A percentile compares a stretch with the other conserved stretches of the same genome.
Conservation (phyloP, 2,888 invertebrate genomes). For the Luperina testacea region DNA sequence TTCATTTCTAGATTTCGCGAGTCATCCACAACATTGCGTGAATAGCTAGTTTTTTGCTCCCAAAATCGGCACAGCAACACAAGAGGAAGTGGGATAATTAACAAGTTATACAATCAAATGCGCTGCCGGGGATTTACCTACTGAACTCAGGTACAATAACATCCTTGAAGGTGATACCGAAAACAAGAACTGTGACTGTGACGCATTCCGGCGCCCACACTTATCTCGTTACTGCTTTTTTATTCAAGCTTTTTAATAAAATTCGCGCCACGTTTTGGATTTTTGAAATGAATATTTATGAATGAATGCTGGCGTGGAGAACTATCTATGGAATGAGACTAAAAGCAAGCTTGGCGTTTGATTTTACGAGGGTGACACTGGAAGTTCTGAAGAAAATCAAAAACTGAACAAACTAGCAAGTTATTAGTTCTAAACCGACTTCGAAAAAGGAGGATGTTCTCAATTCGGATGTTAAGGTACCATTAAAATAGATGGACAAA, state of each 20-base stretch:
- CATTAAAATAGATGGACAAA: too few species aligned
- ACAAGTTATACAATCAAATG: conserved; percentile 6
- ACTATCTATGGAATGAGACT: background rate
- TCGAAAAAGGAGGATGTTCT: too few species aligned
- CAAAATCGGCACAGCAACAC: conserved; percentile 30
- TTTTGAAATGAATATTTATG: background rate
- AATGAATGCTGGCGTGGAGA: background rate
- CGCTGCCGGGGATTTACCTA: conserved; percentile 54
- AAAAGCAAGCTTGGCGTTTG: background rate
- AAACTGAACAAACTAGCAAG: too few species aligned
- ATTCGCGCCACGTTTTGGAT: background rate
- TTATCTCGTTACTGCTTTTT: conserved; percentile 7
- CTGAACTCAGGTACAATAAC: conserved; percentile 40
- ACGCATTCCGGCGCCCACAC: conserved; percentile 41
- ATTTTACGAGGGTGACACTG: background rate
- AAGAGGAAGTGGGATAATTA: conserved; percentile 46
- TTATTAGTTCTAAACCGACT: too few species aligned
- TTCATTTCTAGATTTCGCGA: conserved; percentile 22
- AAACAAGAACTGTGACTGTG: conserved; percentile 27
- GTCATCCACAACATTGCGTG: conserved; percentile 12
- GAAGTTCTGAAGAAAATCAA: too few species aligned
- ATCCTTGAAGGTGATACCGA: conserved; percentile 55
- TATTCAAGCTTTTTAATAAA: conserved; percentile 16
- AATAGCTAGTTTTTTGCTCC: conserved; percentile 18
- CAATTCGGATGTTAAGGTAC: too few species aligned